These are phyloP conservation scores for Sylvia borin DNA, from an alignment of 2,797 vertebrate genomes.

Conservation along the genomic window DNA sequence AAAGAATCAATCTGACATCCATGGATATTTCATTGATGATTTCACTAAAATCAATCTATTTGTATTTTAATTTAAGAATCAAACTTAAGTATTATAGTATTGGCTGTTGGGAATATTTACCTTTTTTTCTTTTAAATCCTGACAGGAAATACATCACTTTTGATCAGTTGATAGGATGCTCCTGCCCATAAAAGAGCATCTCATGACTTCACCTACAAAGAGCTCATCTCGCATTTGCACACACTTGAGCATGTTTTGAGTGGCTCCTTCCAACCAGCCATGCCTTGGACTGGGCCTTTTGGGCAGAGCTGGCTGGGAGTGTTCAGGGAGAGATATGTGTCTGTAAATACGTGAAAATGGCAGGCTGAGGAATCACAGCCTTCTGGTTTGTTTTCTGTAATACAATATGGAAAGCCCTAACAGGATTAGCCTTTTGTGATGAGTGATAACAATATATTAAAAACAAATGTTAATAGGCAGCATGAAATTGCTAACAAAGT, in stretches of 20 bases:
- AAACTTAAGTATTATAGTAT: background rate
- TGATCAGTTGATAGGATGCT: background rate
- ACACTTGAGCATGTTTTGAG: background rate
- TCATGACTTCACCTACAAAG: background rate
- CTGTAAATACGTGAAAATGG: background rate
- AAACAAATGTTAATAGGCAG: conserved; percentile 69
- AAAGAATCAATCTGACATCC: background rate
- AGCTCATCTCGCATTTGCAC: background rate
- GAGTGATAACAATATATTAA: conserved; percentile 66
- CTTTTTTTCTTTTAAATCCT: background rate
- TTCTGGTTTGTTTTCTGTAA: conserved; percentile 62
- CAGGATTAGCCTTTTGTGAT: conserved; percentile 68
- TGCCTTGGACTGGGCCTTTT: background rate
- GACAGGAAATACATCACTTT: background rate
- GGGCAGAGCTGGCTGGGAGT: background rate
- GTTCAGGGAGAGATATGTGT: background rate
- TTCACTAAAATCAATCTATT: background rate
- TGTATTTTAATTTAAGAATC: background rate
- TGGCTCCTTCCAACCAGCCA: background rate
- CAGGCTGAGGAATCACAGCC: background rate
- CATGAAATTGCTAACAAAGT: conserved; percentile 65
- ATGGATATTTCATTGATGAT: background rate
- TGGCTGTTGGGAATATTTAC: background rate
- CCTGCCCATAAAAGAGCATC: background rate
- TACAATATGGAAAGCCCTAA: conserved; percentile 50